A percentile compares a stretch with the other conserved stretches of the same genome.
These are phyloP conservation scores for Coelopa pilipes DNA, from an alignment of 2,888 invertebrate species.

Conservation along the genomic window DNA sequence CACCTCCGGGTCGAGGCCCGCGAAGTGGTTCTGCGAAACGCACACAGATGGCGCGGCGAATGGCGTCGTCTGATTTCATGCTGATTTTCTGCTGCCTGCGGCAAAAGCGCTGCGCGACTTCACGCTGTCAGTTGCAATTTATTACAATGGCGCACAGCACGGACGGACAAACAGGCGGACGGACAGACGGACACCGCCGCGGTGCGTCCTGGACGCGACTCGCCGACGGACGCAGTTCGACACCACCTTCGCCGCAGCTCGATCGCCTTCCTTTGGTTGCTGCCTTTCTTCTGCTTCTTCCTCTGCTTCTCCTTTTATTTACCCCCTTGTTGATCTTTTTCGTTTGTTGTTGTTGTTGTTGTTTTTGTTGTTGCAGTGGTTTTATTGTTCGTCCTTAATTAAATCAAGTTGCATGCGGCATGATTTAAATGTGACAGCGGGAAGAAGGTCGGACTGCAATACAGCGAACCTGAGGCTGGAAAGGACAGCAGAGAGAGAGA, in stretches of 20 bases:
- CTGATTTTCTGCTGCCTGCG: conserved; percentile 27
- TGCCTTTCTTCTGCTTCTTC: too few relatives aligned
- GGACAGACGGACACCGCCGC: too few relatives aligned
- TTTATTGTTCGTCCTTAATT: conserved; percentile 35
- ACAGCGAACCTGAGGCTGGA: too few relatives aligned
- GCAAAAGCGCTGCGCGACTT: conserved; percentile 29
- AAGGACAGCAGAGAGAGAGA: too few relatives aligned
- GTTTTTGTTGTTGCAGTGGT: conserved; percentile 15
- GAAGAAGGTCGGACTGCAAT: too few relatives aligned
- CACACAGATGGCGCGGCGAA: not conserved
- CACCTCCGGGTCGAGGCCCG: too few relatives aligned
- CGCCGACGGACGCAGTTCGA: too few relatives aligned
- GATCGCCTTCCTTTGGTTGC: too few relatives aligned
- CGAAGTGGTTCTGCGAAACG: too few relatives aligned
- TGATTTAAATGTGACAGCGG: conserved; percentile 26
- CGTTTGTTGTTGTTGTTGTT: not conserved
- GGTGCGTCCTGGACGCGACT: not conserved
- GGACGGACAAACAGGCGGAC: not conserved
- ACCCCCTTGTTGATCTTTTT: not conserved
- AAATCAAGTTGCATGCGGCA: conserved; percentile 42
- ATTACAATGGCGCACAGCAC: conserved; percentile 6
- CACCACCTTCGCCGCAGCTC: too few relatives aligned
- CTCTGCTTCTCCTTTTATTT: too few relatives aligned
- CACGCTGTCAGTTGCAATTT: conserved; percentile 37
- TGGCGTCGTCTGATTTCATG: conserved; percentile 17